Percentiles rank a stretch among this genome's conserved stretches.
Conservation (phyloP, 2,888 invertebrate genomes). For the Boloria euphrosyne region DNA sequence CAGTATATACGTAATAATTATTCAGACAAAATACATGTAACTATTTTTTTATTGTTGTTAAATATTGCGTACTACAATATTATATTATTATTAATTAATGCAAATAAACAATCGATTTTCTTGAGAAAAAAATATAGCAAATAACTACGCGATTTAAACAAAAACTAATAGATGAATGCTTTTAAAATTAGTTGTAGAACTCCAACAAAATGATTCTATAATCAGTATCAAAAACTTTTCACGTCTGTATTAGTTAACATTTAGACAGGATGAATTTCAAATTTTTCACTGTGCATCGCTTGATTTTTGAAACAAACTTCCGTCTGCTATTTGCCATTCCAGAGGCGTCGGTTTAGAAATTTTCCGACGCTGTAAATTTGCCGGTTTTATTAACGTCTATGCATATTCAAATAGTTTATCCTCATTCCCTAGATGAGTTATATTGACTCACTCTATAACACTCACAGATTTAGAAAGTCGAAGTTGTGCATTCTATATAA, state of each 20-base stretch:
- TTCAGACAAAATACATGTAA: too few species aligned
- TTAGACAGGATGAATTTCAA: constrained; percentile 51
- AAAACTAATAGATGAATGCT: not conserved
- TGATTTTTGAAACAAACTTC: constrained; percentile 74
- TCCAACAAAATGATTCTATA: constrained; percentile 17
- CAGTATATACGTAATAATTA: too few species aligned
- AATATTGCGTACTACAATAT: too few species aligned
- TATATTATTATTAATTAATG: too few species aligned
- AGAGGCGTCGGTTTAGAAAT: constrained; percentile 58
- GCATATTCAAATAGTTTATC: constrained; percentile 67
- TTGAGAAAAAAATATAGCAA: too few species aligned
- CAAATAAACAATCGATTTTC: too few species aligned
- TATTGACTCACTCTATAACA: constrained; percentile 42
- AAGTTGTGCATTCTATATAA: constrained; percentile 20
- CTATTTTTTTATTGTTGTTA: too few species aligned
- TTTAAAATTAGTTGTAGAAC: not conserved
- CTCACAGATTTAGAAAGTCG: constrained; percentile 33
- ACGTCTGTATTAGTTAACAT: constrained; percentile 32
- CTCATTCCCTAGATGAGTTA: constrained; percentile 53
- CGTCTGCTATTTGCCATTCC: constrained; percentile 56
- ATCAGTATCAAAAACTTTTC: constrained; percentile 32
- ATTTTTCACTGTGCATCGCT: constrained; percentile 57
- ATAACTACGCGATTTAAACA: not conserved
- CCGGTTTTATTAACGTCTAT: constrained; percentile 65
- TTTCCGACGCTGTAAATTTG: constrained; percentile 51